Conservation (phyloP, 2,888 invertebrate species). For the Drosophila mimica region DNA sequence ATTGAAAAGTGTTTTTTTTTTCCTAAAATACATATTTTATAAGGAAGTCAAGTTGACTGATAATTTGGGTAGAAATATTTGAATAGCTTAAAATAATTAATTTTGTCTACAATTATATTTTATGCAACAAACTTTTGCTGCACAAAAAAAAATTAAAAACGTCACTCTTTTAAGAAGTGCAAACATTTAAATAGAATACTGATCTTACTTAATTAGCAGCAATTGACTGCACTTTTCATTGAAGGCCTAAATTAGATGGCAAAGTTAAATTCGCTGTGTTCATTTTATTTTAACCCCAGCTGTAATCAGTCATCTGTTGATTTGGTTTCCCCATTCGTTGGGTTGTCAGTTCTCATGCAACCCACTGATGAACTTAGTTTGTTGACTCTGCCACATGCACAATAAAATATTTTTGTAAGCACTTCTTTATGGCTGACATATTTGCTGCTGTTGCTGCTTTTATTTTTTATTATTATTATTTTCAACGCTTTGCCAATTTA, state of each 20-base stretch:
- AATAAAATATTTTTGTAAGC: slow-evolving; percentile 53
- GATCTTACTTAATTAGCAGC: background rate
- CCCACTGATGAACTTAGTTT: slow-evolving; percentile 39
- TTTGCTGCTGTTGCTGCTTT: slow-evolving; percentile 12
- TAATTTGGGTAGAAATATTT: background rate
- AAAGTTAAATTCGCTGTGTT: background rate
- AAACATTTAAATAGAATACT: background rate
- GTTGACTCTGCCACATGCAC: slow-evolving; percentile 57
- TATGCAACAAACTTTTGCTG: background rate
- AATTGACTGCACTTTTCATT: background rate
- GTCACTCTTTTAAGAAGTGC: background rate
- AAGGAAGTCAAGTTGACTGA: background rate
- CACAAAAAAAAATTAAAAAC: background rate
- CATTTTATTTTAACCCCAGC: slow-evolving; percentile 18
- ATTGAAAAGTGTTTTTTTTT: background rate
- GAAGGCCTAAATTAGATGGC: background rate
- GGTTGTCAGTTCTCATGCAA: slow-evolving; percentile 4
- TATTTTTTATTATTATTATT: slow-evolving; percentile 12
- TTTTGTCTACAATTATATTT: background rate
- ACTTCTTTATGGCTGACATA: slow-evolving; percentile 52
- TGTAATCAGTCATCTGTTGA: background rate
- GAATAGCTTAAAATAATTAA: background rate
- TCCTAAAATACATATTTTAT: background rate
- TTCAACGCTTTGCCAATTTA: slow-evolving; percentile 62
- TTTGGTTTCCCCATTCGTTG: background rate